Base-by-base conservation (phyloP, 2,797 vertebrate species). In the Chaetophractus vellerosus region DNA sequence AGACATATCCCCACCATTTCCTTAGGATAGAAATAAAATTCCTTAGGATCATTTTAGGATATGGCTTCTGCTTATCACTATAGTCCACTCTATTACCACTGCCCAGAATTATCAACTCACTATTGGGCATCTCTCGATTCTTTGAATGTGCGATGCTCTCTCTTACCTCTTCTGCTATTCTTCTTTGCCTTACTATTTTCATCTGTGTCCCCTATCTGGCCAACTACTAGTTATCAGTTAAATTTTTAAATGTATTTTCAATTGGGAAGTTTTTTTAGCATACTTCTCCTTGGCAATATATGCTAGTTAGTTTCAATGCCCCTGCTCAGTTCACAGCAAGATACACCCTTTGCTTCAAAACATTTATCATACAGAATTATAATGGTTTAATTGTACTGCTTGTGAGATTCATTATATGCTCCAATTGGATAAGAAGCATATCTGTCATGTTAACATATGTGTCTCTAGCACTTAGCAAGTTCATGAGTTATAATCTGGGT, bases 241-340 rank as follows among this genome's bases (percentile, higher is more conserved):
- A 48, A 16, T 52, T 85, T n/a, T n/a, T 84, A 38, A 21, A 11
- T 59, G 21, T 1, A 45, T 16, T 66, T 33, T 48, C 26, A 50
- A 86, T 61, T 61, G 2, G 5, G 69, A 79, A 28, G 18, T 26
- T 15, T 66, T 84, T 23, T 61, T 48, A 23, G 24, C 11, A 24
- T 7, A 24, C 5, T 48, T 61, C 24, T 68, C 33, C 55, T 10
- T 69, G 45, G 26, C 11, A 61, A 36, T 12, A n/a, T 6, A 41
- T 9, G 31, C 16, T 36, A 55, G 24, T 24, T 31, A 2, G 2
- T 50, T 78, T 79, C 9, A 9, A 2, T 14, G 4, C 10, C 72
- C n/a, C 11, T 55, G 3, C 41, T 19, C 36, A 68, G 6, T 5
- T 28, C 36, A 9, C 0, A 24, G 52, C 10, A 4, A 0, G 6